Conservation (phyloP, 2,797 vertebrate genomes). For the Amblyraja radiata region DNA sequence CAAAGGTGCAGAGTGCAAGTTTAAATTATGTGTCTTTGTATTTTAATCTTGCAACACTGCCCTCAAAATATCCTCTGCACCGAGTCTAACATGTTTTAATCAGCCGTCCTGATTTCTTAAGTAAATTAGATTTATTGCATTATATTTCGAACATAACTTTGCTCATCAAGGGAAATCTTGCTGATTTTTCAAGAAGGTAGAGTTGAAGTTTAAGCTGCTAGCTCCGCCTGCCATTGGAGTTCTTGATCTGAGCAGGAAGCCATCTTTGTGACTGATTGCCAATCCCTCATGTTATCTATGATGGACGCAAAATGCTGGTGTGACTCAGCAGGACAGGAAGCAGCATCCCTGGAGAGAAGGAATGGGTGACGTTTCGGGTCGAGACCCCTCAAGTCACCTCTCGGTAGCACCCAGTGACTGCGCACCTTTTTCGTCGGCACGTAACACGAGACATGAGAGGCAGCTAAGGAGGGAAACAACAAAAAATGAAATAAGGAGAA, state of each 20-base stretch:
- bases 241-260: neutral
- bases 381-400: neutral
- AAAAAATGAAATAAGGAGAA: neutral
- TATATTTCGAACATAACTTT: neutral
- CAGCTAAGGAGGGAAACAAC: neutral
- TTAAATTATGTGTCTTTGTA: constrained; percentile 23
- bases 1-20: constrained; percentile 22
- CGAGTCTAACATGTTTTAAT: constrained; percentile 19
- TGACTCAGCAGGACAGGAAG: no score
- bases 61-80: neutral
- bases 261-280: neutral
- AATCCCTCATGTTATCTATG: neutral
- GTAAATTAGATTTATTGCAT: neutral
- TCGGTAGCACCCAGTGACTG: neutral
- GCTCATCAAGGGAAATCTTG: neutral
- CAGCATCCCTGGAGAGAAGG: no score
- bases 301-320: no score
- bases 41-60: constrained; percentile 19
- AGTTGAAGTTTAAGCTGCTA: neutral
- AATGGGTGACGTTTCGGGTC: no score
- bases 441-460: neutral
- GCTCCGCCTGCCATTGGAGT: neutral
- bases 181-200: neutral
- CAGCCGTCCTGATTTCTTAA: constrained; percentile 18
- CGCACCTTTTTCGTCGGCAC: neutral